Conservation (phyloP, 2,113 vertebrate genomes). For the Osmerus eperlanus region DNA sequence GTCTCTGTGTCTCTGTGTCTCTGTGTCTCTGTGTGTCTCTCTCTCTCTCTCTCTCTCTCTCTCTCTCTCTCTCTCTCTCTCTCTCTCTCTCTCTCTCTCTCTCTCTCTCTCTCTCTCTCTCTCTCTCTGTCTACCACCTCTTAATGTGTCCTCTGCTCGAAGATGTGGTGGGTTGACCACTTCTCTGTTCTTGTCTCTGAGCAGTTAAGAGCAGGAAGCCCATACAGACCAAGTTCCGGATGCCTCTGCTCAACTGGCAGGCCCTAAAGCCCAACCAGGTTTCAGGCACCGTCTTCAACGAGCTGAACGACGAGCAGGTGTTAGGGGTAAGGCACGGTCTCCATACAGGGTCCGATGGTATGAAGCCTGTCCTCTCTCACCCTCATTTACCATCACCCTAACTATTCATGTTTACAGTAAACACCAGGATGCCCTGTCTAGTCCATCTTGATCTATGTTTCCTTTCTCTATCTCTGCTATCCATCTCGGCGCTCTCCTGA, state of each 20-base stretch:
- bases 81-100: not conserved
- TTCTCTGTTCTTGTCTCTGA: slow-evolving; percentile 8
- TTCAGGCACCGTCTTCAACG: slow-evolving; percentile 82
- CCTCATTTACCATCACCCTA: not conserved
- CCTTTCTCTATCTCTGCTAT: not conserved
- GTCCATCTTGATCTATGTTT: not conserved
- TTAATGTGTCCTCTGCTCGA: slow-evolving; percentile 5
- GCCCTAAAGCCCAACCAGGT: slow-evolving; percentile 86
- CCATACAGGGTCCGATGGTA: not conserved
- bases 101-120: not conserved
- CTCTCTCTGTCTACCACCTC: not conserved
- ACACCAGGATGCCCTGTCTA: not conserved
- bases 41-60: too few species aligned
- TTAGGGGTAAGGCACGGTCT: slow-evolving; percentile 73
- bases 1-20: too few species aligned
- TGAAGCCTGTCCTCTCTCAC: not conserved
- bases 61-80: not conserved
- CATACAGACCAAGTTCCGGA: slow-evolving; percentile 87
- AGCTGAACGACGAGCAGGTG: slow-evolving; percentile 86
- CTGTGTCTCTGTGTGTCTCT: not conserved
- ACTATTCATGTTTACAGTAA: not conserved
- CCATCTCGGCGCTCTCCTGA: not conserved
- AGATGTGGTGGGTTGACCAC: not conserved
- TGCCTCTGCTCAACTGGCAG: slow-evolving; percentile 92
- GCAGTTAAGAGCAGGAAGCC: slow-evolving; percentile 79